Base-by-base conservation (phyloP, 2,113 vertebrate species). In the Triplophysa dalaica region DNA sequence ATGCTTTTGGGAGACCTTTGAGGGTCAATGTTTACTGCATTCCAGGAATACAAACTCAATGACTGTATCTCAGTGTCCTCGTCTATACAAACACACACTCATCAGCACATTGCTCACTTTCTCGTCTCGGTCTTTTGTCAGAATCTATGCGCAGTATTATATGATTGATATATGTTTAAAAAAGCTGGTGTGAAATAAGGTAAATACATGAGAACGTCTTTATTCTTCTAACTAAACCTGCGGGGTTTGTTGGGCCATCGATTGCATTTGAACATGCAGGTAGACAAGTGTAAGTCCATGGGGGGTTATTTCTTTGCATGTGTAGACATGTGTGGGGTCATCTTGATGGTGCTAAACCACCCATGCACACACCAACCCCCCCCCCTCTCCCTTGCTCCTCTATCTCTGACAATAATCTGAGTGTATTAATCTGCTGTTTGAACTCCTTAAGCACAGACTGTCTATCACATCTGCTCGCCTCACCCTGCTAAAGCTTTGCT, bases 341-440 rank as follows among this genome's bases (percentile, higher is more conserved):
- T 76, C 50, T 74, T 58, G 24, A 29, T 54, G 21, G 16, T 58
- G n/a, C 61, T 66, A 33, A 48, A 58, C 19, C 58, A 63, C 56
- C 19, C 43, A 63, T n/a, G 8, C 75, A 13, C 63, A 5, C 70
- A n/a, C 41, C n/a, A n/a, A n/a, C 48, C 22, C 58, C 52, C 9
- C 19, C 29, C 2, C 19, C 50, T 33, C 52, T 22, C 52, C 41
- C 16, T 48, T 22, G 17, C 74, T 75, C 70, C 52, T 72, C 64
- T 77, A 62, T 82, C 80, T 74, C 26, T 13, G 69, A 83, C 52
- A 81, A 88, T 93, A 93, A 93, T 93, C 92, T 91, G 87, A 85
- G 80, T 89, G 90, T 89, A 92, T 92, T 93, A 92, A 92, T 93
- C 92, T 92, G 90, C 87, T 88, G 91, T 92, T 92, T 92, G 90